Evolutionary conservation across 2,113 vertebrate species (phyloP).

Genomic region (Dasyurus viverrinus): DNA sequence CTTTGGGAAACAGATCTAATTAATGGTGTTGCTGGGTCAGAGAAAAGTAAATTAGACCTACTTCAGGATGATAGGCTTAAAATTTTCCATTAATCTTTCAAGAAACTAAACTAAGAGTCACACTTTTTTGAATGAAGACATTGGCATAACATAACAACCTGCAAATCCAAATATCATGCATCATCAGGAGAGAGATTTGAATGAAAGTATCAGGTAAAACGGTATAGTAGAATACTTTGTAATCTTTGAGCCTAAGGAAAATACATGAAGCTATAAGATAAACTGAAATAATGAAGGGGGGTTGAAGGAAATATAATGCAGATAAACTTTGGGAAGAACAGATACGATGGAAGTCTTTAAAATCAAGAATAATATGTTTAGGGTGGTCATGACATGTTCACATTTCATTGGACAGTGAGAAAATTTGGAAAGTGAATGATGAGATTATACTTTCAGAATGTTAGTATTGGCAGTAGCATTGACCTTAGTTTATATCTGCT

Average conservation of each 20-base stretch:
- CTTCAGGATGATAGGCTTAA: rapidly evolving
- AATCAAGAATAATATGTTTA: not conserved
- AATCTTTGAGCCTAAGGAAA: not conserved
- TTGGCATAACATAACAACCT: not conserved
- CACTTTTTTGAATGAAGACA: not conserved
- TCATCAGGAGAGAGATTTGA: not conserved
- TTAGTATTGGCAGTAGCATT: not conserved
- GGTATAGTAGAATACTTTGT: not conserved
- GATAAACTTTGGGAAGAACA: not conserved
- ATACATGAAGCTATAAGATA: not conserved
- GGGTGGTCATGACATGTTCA: not conserved
- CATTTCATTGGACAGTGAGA: not conserved
- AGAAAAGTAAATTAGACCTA: not conserved
- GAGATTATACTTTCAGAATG: not conserved
- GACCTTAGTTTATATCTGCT: not conserved
- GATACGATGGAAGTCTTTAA: not conserved
- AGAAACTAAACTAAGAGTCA: not conserved
- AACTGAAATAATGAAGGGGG: not conserved
- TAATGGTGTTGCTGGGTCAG: too few species aligned
- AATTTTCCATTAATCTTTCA: not conserved
- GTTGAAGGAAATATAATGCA: not conserved
- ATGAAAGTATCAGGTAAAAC: not conserved
- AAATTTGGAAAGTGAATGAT: not conserved
- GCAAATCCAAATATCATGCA: too few species aligned
- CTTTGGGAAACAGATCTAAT: too few species aligned